These are phyloP conservation scores for Anhinga rufa DNA, from an alignment of 2,113 vertebrate species.

Conservation along the genomic window DNA sequence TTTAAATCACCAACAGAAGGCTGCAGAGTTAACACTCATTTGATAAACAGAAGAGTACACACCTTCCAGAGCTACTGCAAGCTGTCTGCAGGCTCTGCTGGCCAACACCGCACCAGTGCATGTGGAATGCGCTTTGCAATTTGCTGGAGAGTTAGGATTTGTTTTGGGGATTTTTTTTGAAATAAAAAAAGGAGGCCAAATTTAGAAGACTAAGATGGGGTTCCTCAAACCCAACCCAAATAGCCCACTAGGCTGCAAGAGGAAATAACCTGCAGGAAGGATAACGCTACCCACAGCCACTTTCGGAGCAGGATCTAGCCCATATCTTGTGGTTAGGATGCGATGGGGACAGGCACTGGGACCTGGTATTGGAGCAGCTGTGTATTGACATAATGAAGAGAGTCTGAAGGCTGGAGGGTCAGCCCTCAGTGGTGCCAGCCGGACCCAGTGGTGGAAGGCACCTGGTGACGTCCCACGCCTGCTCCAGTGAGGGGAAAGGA, in stretches of 20 bases:
- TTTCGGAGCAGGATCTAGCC: background rate
- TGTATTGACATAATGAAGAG: background rate
- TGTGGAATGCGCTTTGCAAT: background rate
- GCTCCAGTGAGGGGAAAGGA: background rate
- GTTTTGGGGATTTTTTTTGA: background rate
- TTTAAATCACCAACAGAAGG: conserved; percentile 40
- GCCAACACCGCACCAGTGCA: background rate
- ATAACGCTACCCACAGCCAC: rapidly evolving
- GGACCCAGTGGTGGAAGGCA: rapidly evolving
- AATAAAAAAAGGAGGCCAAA: background rate
- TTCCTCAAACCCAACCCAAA: background rate
- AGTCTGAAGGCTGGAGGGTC: background rate
- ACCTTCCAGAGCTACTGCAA: conserved; percentile 41
- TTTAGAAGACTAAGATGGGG: background rate
- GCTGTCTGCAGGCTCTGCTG: background rate
- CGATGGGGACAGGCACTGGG: rapidly evolving
- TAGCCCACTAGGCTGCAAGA: background rate
- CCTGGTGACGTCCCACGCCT: rapidly evolving
- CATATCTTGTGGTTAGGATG: background rate
- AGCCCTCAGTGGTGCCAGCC: background rate
- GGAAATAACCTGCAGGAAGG: background rate
- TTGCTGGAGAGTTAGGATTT: background rate
- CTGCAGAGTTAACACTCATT: conserved; percentile 12
- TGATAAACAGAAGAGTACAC: conserved; percentile 4
- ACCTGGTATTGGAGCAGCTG: background rate